Percentiles rank a stretch among this genome's conserved stretches.
Conservation (phyloP, 2,888 invertebrate genomes). For the Tetranychus truncatus region DNA sequence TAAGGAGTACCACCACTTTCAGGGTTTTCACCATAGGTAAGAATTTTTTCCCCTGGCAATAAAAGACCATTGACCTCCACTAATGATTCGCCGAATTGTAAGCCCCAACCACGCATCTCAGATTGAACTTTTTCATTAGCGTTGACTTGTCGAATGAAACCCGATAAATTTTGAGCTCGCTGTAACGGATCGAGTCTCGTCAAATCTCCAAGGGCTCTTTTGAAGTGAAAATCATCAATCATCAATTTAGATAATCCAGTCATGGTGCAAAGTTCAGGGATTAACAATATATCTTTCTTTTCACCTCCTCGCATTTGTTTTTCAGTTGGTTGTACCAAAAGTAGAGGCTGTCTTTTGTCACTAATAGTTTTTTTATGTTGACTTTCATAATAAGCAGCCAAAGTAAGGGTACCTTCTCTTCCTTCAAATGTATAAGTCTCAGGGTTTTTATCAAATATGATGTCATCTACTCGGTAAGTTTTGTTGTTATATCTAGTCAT, state of each 20-base stretch:
- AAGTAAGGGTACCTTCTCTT: slow-evolving; percentile 27
- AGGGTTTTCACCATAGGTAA: background rate
- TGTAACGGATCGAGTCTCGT: slow-evolving; percentile 21
- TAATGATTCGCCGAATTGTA: background rate
- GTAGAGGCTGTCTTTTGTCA: slow-evolving; percentile 52
- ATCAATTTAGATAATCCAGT: slow-evolving; percentile 22
- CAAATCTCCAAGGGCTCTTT: slow-evolving; percentile 14
- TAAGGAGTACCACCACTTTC: background rate
- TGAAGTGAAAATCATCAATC: slow-evolving; percentile 21
- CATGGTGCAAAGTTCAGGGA: slow-evolving; percentile 24
- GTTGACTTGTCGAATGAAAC: slow-evolving; percentile 20
- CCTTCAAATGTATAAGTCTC: slow-evolving; percentile 30
- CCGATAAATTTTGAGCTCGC: slow-evolving; percentile 14
- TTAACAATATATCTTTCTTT: slow-evolving; percentile 13
- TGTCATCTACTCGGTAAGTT: slow-evolving; percentile 37
- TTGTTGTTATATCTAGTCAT: slow-evolving; percentile 25
- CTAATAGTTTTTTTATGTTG: slow-evolving; percentile 46
- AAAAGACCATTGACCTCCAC: background rate
- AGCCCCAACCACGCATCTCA: slow-evolving; percentile 2
- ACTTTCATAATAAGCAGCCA: slow-evolving; percentile 35
- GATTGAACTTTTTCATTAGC: no score
- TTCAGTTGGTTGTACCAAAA: slow-evolving; percentile 45
- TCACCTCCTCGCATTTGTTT: slow-evolving; percentile 41
- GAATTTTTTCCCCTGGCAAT: slow-evolving; percentile 1
- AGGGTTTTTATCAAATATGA: slow-evolving; percentile 35